Percentiles rank a stretch among this genome's conserved stretches.
phyloP scores from a whole-genome alignment of 2,797 vertebrate genomes.

The Gallinago stenura region DNA sequence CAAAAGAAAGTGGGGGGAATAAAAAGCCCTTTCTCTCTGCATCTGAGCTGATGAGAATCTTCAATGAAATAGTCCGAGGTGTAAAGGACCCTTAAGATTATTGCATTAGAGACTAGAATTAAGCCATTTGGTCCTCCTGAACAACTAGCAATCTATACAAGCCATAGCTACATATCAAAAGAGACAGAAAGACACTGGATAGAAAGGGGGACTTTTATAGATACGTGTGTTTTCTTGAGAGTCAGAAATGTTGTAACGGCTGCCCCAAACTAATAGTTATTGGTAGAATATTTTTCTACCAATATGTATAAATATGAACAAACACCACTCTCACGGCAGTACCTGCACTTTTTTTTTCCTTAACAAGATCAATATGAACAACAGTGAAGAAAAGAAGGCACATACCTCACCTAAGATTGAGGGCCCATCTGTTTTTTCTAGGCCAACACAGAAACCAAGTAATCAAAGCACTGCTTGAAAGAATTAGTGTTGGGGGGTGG shows the following conservation, averaged over 20 bases:
- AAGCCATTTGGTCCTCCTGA: not conserved
- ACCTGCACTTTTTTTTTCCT: not conserved
- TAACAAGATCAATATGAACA: not conserved
- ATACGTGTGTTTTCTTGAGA: not conserved
- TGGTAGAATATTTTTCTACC: not conserved
- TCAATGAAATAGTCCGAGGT: not conserved
- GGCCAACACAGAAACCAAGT: not conserved
- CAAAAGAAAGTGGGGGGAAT: not conserved
- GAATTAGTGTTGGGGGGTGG: not conserved
- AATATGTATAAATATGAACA: too few relatives aligned
- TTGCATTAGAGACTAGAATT: not conserved
- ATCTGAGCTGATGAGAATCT: not conserved
- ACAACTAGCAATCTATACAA: fast-evolving
- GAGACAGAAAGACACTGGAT: not conserved
- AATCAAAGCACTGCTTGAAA: not conserved
- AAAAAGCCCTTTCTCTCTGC: not conserved
- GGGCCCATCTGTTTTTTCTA: not conserved
- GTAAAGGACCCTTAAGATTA: not conserved
- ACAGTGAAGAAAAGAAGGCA: not conserved
- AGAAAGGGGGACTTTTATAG: not conserved
- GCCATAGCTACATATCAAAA: not conserved
- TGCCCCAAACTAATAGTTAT: not conserved
- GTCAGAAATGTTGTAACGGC: not conserved
- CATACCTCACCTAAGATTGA: not conserved
- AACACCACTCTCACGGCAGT: too few relatives aligned